phyloP scores from a whole-genome alignment of 2,888 invertebrate genomes.

The Coelopa pilipes region DNA sequence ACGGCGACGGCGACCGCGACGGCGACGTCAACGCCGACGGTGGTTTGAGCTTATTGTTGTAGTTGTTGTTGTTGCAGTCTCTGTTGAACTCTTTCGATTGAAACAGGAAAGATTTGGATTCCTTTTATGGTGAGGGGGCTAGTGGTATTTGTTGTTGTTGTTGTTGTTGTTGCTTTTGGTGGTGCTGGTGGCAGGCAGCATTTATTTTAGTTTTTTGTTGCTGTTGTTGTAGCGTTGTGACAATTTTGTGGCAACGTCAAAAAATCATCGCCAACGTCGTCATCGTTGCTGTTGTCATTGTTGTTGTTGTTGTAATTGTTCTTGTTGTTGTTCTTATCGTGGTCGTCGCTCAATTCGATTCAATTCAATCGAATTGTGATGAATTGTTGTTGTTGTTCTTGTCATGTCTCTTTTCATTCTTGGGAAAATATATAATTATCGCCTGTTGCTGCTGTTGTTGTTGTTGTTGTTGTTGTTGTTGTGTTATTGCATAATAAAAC shows the following conservation, averaged over 20 bases:
- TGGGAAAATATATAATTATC: no score
- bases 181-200: neutral
- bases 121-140: slow-evolving; percentile 17
- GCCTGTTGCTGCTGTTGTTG: slow-evolving; percentile 33
- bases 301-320: slow-evolving; percentile 2
- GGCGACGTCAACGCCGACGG: neutral
- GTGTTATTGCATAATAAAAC: neutral
- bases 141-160: slow-evolving; percentile 12
- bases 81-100: slow-evolving; percentile 1
- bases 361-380: neutral
- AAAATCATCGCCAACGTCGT: slow-evolving; percentile 16
- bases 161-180: slow-evolving; percentile 12
- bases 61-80: neutral
- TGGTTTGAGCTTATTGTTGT: neutral
- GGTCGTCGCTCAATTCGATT: neutral
- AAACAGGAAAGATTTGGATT: slow-evolving; percentile 16
- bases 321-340: slow-evolving; percentile 5
- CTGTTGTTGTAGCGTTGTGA: neutral
- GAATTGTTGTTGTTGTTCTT: neutral
- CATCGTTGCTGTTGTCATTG: slow-evolving; percentile 1
- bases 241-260: neutral
- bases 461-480: neutral
- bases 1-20: neutral
- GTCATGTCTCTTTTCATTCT: neutral
- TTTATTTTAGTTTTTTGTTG: no score